phyloP scores from a whole-genome alignment of 2,888 invertebrate genomes.

The Andrena hattorfiana region DNA sequence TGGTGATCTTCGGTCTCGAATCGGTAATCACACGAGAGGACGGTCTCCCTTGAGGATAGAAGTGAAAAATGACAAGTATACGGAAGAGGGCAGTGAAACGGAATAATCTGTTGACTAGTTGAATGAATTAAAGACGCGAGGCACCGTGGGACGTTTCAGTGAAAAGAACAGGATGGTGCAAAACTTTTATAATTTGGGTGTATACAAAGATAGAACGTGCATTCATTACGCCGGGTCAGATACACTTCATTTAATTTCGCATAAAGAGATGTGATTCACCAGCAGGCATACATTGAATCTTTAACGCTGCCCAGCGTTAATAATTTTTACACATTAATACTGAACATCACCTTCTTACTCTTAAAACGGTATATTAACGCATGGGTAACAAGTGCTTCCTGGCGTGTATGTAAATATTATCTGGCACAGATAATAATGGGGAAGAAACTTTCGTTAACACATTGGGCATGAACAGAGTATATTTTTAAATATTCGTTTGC shows the following conservation, averaged over 20 bases:
- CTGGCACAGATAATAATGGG: constrained; percentile 38
- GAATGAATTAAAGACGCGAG: constrained; percentile 3
- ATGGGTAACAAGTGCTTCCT: constrained; percentile 62
- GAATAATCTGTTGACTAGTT: constrained; percentile 63
- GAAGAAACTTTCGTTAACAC: constrained; percentile 20
- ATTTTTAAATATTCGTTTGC: constrained; percentile 59
- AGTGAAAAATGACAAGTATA: constrained; percentile 82
- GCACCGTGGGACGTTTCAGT: constrained; percentile 24
- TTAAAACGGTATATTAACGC: constrained; percentile 12
- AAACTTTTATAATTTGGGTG: constrained; percentile 40
- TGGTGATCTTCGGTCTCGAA: constrained; percentile 79
- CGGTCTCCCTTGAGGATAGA: constrained; percentile 84
- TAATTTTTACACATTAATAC: constrained; percentile 1
- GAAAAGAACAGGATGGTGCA: constrained; percentile 35
- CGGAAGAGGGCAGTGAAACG: constrained; percentile 71
- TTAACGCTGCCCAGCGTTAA: neutral
- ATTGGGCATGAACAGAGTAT: constrained; percentile 21
- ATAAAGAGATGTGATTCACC: neutral
- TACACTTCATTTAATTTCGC: constrained; percentile 4
- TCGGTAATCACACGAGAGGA: constrained; percentile 79
- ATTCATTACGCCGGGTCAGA: constrained; percentile 51
- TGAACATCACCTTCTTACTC: constrained; percentile 20
- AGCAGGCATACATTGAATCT: constrained; percentile 1
- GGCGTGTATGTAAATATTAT: constrained; percentile 49
- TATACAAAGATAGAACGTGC: constrained; percentile 43